Base-by-base conservation (phyloP, 2,797 vertebrate genomes). In the Ispidina lecontei region DNA sequence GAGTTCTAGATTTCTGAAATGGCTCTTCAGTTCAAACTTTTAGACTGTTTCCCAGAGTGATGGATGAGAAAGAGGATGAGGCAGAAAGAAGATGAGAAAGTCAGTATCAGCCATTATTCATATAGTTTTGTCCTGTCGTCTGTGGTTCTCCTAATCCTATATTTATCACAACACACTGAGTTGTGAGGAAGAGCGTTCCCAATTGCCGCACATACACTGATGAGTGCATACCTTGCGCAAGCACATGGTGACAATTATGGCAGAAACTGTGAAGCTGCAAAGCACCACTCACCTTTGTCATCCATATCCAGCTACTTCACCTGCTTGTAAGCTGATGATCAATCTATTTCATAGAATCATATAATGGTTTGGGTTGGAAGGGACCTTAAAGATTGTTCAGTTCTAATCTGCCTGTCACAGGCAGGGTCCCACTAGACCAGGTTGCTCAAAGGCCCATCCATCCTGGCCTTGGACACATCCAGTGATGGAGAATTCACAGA, bases 61-160 rank as follows among this genome's bases (percentile, higher is more conserved):
- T 47, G 70, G 47, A 95, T 84, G 77, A 84, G 31, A 33, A 14
- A 39, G 37, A 14, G 37, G 37, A 39, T 39, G 37, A 58, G 77
- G 74, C 41, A 90, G 64, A 88, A 29, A 78, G 79, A 82, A 88
- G 51, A 94, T 59, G 80, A 90, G 60, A 88, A 92, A 94, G 87
- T 90, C 92, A 84, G 11, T 90, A 92, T 43, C 49, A 81, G 54
- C 64, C 76, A 55, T 90, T 76, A 86, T 82, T 92, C 91, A 92
- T 2, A 0, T 28, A 59, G 51, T 29, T 88, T 83, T 80, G 47
- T 43, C 44, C 65, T 74, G 31, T 25, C 49, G 62, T 74, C 62
- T 72, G 69, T 35, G 54, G 58, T 58, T 77, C 54, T 72, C 33
- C 55, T 65, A 11, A 47, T 82, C n/a, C 46, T 83, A 0, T 41